Conservation (phyloP, 37 sponge, comb jelly and placozoan genomes). For the Amphimedon queenslandica region DNA sequence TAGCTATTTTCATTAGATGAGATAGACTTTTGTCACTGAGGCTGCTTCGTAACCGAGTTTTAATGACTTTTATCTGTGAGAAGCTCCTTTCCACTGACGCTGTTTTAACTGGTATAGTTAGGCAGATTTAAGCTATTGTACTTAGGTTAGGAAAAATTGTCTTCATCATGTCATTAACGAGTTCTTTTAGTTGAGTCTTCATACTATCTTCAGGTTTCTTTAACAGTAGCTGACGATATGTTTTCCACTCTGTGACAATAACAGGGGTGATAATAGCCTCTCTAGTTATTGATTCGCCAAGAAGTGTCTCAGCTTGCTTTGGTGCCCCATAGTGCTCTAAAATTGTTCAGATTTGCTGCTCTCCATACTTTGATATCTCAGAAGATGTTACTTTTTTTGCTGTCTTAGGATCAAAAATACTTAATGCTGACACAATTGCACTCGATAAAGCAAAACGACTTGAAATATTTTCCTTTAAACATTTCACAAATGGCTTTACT, state of each 20-base stretch:
- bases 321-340: conserved; percentile 8
- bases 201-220: conserved; percentile 2
- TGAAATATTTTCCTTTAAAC: conserved; percentile 58
- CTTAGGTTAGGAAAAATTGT: conserved; percentile 50
- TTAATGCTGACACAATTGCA: conserved; percentile 31
- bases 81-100: conserved; percentile 63
- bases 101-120: conserved; percentile 45
- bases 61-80: conserved; percentile 64
- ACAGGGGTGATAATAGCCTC: conserved; percentile 5
- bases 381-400: neutral
- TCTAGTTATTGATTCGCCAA: conserved; percentile 4
- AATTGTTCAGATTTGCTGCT: neutral
- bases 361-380: neutral
- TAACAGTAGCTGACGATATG: conserved; percentile 7
- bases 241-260: conserved; percentile 30
- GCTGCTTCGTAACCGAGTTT: conserved; percentile 46
- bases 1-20: conserved; percentile 27
- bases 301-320: neutral
- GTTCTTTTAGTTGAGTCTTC: conserved; percentile 21
- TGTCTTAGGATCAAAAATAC: conserved; percentile 40
- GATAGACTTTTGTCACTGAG: conserved; percentile 33
- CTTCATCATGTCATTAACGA: conserved; percentile 61
- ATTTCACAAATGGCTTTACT: conserved; percentile 44
- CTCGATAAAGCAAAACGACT: conserved; percentile 28
- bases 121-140: conserved; percentile 39